Percentiles rank a stretch among this genome's conserved stretches.
Evolutionary conservation across 2,888 invertebrate species (phyloP).

Genomic region (Didymodactylos carnosus): DNA sequence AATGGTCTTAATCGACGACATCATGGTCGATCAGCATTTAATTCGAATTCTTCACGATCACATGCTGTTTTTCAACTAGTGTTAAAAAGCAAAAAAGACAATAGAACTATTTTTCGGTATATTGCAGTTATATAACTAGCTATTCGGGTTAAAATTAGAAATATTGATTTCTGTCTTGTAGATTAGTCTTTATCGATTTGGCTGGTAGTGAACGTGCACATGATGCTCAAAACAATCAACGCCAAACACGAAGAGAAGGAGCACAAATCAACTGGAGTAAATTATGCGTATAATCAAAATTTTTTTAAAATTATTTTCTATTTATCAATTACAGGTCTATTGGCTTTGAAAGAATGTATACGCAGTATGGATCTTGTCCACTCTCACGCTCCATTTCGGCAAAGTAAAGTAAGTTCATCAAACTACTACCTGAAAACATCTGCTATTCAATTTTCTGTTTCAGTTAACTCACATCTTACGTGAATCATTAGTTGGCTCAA

Average conservation of each 20-base stretch:
- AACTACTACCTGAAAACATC: too few relatives aligned
- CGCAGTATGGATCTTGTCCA: slow-evolving; percentile 31
- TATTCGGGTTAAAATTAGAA: slow-evolving; percentile 23
- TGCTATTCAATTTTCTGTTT: too few relatives aligned
- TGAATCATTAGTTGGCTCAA: slow-evolving; percentile 4
- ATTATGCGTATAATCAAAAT: slow-evolving; percentile 24
- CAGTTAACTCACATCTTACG: slow-evolving; percentile 30
- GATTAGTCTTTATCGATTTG: slow-evolving; percentile 32
- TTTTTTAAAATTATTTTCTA: neutral
- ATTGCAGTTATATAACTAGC: neutral
- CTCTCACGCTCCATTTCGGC: slow-evolving; percentile 31
- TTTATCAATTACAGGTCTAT: slow-evolving; percentile 1
- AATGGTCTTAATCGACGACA: slow-evolving; percentile 28
- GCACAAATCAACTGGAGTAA: slow-evolving; percentile 34
- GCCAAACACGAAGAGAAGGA: slow-evolving; percentile 30
- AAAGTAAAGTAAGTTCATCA: too few relatives aligned
- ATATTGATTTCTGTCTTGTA: slow-evolving; percentile 15
- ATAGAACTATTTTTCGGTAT: slow-evolving; percentile 15
- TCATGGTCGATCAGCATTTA: slow-evolving; percentile 30
- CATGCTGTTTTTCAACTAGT: slow-evolving; percentile 32
- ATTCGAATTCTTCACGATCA: slow-evolving; percentile 31
- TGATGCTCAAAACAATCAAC: slow-evolving; percentile 25
- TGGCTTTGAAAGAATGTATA: slow-evolving; percentile 33
- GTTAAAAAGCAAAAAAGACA: slow-evolving; percentile 22
- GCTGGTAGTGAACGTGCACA: slow-evolving; percentile 33